Percentiles rank a stretch among this genome's conserved stretches.
phyloP scores from a whole-genome alignment of 2,797 vertebrate genomes.

The Helarctos malayanus region DNA sequence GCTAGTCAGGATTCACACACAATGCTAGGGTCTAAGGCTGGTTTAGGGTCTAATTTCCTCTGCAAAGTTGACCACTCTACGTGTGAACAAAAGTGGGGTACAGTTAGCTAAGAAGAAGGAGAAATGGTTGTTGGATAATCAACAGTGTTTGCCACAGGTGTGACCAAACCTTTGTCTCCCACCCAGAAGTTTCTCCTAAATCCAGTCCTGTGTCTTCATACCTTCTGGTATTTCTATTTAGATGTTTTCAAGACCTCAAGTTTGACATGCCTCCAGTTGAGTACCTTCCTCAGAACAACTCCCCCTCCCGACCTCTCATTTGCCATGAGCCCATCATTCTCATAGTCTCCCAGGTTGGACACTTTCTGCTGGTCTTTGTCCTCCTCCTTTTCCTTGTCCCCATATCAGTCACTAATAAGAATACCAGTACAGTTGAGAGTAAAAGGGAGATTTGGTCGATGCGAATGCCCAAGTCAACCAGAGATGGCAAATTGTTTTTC shows the following conservation, averaged over 20 bases:
- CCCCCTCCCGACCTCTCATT: background rate
- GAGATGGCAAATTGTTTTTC: background rate
- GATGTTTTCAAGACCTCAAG: background rate
- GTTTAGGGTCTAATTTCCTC: background rate
- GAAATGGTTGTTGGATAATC: background rate
- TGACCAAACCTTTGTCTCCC: background rate
- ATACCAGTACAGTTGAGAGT: background rate
- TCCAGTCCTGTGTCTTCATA: background rate
- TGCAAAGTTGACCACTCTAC: background rate
- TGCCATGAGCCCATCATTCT: background rate
- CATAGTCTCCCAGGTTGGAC: background rate
- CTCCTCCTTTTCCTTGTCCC: background rate
- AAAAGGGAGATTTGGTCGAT: background rate
- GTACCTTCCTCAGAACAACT: background rate
- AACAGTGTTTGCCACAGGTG: background rate
- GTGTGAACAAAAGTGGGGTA: background rate
- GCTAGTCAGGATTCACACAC: background rate
- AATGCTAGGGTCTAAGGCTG: background rate
- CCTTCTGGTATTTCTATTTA: background rate
- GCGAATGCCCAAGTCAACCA: background rate
- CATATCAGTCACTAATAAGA: background rate
- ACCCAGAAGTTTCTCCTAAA: background rate
- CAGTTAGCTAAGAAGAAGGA: background rate
- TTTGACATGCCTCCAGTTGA: background rate
- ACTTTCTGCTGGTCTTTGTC: background rate